Evolutionary conservation across 2,888 invertebrate genomes (phyloP).

Genomic region (Orchestes rusci): DNA sequence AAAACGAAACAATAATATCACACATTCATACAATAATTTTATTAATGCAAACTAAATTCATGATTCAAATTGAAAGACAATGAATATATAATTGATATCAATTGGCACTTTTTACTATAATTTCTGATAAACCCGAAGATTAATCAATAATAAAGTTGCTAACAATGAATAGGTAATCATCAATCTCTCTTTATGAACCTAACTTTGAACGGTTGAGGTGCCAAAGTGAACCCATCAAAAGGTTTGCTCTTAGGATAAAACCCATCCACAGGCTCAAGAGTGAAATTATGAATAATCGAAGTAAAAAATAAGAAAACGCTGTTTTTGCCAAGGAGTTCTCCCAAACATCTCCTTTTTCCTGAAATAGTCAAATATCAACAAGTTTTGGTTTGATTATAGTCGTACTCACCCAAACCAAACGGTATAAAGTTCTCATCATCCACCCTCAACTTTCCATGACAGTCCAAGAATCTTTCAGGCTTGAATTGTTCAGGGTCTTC

Average conservation of each 20-base stretch:
- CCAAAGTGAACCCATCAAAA: slow-evolving; percentile 40
- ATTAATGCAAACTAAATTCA: too few species aligned
- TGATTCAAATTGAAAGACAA: too few species aligned
- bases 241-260: slow-evolving; percentile 31
- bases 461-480: slow-evolving; percentile 56
- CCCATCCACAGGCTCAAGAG: slow-evolving; percentile 36
- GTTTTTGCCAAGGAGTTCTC: slow-evolving; percentile 54
- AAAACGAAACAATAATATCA: too few species aligned
- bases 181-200: slow-evolving; percentile 26
- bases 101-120: too few species aligned
- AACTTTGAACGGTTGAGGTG: slow-evolving; percentile 39
- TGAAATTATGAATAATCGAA: slow-evolving; percentile 51
- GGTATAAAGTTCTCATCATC: slow-evolving; percentile 48
- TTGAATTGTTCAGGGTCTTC: slow-evolving; percentile 54
- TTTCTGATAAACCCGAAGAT: too few species aligned
- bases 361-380: background rate
- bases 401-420: slow-evolving; percentile 57
- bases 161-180: too few species aligned
- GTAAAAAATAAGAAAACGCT: slow-evolving; percentile 54
- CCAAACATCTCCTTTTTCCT: slow-evolving; percentile 47
- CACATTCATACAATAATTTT: too few species aligned
- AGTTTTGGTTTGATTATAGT: background rate
- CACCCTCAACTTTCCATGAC: slow-evolving; percentile 37
- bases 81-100: too few species aligned
- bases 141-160: too few species aligned